phyloP scores from a whole-genome alignment of 30 jellyfish, hydroid and myxozoan genomes.

The Hydractinia symbiolongicarpus region DNA sequence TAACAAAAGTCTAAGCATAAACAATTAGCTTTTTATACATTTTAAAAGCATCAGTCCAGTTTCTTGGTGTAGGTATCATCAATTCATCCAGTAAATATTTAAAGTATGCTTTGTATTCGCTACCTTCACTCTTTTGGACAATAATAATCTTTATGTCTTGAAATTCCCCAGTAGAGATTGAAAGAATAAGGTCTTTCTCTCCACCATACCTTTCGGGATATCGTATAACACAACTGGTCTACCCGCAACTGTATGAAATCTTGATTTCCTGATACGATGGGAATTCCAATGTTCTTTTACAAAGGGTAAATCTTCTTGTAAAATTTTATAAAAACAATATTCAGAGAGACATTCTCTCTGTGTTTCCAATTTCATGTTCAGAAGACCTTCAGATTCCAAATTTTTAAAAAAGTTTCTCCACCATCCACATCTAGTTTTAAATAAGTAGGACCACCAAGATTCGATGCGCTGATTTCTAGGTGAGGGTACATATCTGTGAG shows the following conservation, averaged over 20 bases:
- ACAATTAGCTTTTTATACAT: slow-evolving; percentile 3
- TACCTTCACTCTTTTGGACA: slow-evolving; percentile 20
- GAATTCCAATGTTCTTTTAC: slow-evolving; percentile 59
- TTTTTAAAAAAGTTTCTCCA: slow-evolving; percentile 54
- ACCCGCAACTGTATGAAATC: slow-evolving; percentile 22
- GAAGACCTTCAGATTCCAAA: slow-evolving; percentile 13
- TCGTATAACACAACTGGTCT: slow-evolving; percentile 28
- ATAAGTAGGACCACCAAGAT: slow-evolving; percentile 63
- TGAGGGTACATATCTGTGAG: slow-evolving; percentile 44
- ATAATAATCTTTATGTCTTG: slow-evolving; percentile 21
- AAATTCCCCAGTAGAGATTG: not conserved
- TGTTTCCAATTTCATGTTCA: slow-evolving; percentile 29
- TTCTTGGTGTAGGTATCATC: slow-evolving; percentile 12
- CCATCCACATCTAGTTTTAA: slow-evolving; percentile 36
- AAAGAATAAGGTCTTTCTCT: not conserved
- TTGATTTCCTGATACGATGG: slow-evolving; percentile 15
- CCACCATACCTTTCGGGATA: slow-evolving; percentile 17
- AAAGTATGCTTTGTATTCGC: slow-evolving; percentile 35
- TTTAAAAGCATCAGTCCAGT: slow-evolving; percentile 24
- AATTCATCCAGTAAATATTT: slow-evolving; percentile 16
- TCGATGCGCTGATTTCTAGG: slow-evolving; percentile 62
- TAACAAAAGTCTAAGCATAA: not conserved
- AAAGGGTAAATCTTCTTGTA: slow-evolving; percentile 57
- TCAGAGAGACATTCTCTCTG: slow-evolving; percentile 43
- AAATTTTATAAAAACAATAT: slow-evolving; percentile 41